These are phyloP conservation scores for Peromyscus maniculatus DNA, from an alignment of 2,113 vertebrate species.

Conservation along the genomic window DNA sequence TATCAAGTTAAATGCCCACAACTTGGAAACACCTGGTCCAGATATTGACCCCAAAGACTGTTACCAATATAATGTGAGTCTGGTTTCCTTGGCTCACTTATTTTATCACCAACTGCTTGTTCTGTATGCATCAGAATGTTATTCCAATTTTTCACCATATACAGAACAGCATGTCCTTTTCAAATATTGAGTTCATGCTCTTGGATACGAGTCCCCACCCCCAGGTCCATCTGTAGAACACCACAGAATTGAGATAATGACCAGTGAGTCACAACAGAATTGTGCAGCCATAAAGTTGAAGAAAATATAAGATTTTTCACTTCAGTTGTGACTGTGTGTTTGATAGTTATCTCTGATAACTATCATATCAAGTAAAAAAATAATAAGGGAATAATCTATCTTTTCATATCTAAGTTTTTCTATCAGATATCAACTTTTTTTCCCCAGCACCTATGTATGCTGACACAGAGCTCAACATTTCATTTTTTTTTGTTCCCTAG, in stretches of 20 bases:
- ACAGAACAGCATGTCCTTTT: neutral
- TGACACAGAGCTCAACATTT: neutral
- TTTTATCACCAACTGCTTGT: neutral
- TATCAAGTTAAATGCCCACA: neutral
- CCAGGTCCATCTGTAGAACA: neutral
- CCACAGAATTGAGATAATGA: neutral
- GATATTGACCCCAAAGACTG: neutral
- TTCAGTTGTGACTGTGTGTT: neutral
- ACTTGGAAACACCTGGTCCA: neutral
- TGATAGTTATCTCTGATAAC: neutral
- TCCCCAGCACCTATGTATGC: neutral
- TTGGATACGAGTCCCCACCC: neutral
- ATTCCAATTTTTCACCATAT: neutral
- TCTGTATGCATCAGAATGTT: neutral
- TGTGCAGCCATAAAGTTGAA: neutral
- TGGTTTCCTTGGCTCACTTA: neutral
- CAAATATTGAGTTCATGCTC: neutral
- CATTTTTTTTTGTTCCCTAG: neutral
- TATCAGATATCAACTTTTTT: neutral
- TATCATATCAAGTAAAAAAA: neutral
- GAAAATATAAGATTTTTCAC: neutral
- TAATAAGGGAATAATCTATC: neutral
- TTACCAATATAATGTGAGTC: neutral
- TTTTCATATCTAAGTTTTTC: neutral
- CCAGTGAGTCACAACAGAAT: neutral